Conservation (phyloP, 1,140 invertebrate genomes). For the Tetragnatha versicolor region DNA sequence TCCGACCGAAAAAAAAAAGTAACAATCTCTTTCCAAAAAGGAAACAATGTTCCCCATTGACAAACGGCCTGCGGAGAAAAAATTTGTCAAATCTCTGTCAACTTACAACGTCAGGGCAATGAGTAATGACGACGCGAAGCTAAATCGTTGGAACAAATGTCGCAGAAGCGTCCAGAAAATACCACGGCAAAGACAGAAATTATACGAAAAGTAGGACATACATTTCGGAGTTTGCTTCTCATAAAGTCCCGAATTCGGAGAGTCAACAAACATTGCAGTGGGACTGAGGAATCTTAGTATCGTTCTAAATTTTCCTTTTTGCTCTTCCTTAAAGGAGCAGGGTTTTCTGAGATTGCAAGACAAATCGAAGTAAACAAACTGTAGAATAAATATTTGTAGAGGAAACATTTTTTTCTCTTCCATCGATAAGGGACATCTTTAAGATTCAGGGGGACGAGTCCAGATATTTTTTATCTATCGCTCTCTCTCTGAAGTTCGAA, state of each 20-base stretch:
- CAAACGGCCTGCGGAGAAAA: slow-evolving; percentile 16
- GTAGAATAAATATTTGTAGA: slow-evolving; percentile 23
- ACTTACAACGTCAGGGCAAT: slow-evolving; percentile 16
- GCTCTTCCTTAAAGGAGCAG: neutral
- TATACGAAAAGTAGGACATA: slow-evolving; percentile 32
- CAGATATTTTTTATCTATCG: too few species aligned
- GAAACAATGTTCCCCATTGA: slow-evolving; percentile 28
- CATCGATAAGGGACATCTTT: too few species aligned
- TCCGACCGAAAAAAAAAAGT: too few species aligned
- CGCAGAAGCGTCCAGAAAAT: slow-evolving; percentile 24
- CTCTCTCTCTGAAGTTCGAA: too few species aligned
- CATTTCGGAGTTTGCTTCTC: slow-evolving; percentile 1
- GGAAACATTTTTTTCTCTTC: too few species aligned
- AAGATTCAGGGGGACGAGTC: too few species aligned
- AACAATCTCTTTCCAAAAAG: too few species aligned
- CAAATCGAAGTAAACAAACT: slow-evolving; percentile 30
- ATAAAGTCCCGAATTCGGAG: neutral
- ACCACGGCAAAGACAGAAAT: slow-evolving; percentile 21
- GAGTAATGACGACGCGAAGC: slow-evolving; percentile 27
- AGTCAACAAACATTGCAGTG: slow-evolving; percentile 6
- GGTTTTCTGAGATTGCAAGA: neutral
- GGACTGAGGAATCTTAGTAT: neutral
- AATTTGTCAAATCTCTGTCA: slow-evolving; percentile 49
- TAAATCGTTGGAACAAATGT: slow-evolving; percentile 40
- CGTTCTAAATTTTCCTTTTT: slow-evolving; percentile 14